Evolutionary conservation across 1,140 invertebrate species (phyloP).

Genomic region (Paraescarpia echinospica): DNA sequence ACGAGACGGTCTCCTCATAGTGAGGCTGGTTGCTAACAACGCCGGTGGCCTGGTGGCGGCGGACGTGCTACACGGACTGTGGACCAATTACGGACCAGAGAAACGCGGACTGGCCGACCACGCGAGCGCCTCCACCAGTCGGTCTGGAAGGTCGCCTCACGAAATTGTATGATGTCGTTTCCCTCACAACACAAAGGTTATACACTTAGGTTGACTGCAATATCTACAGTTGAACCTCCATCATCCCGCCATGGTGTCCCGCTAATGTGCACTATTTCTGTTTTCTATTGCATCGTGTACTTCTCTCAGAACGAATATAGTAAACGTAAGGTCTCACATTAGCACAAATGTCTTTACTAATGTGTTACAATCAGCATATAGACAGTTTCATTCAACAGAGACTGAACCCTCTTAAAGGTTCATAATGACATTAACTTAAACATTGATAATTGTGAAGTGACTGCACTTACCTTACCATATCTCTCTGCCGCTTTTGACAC

Average conservation of each 20-base stretch:
- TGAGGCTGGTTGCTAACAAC: conserved; percentile 33
- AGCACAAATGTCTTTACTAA: too few species aligned
- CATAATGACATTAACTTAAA: too few species aligned
- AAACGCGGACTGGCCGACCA: neutral
- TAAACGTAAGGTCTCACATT: too few species aligned
- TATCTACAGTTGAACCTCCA: neutral
- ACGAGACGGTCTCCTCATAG: conserved; percentile 34
- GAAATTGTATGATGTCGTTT: conserved; percentile 18
- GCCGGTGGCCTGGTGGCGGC: conserved; percentile 29
- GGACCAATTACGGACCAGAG: conserved; percentile 28
- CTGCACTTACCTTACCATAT: too few species aligned
- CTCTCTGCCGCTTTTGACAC: too few species aligned
- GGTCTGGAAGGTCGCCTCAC: neutral
- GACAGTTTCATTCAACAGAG: too few species aligned
- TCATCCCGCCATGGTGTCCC: neutral
- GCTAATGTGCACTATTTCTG: neutral
- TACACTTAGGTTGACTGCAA: neutral
- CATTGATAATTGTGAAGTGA: too few species aligned
- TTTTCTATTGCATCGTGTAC: neutral
- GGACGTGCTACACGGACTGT: conserved; percentile 26
- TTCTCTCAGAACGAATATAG: too few species aligned
- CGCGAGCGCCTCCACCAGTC: neutral
- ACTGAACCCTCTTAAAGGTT: too few species aligned
- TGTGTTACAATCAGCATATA: too few species aligned
- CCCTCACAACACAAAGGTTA: neutral